Evolutionary conservation across 2,113 vertebrate genomes (phyloP), one percentile per base, ranked within the genome.

Genomic region (Lates calcarifer): DNA sequence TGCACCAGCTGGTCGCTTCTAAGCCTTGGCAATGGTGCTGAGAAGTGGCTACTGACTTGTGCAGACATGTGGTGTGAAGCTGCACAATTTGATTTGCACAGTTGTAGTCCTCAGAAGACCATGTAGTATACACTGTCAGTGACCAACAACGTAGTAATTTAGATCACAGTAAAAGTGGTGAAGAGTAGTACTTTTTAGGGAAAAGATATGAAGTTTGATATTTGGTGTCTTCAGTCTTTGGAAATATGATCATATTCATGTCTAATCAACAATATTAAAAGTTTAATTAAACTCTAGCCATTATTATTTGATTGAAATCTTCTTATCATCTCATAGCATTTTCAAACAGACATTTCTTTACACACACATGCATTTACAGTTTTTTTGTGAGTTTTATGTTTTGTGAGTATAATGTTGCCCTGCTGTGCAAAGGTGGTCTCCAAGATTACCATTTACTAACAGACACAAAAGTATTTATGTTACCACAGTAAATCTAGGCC

Each of bases 1-100:
- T 29, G 35, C 70, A 74, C 91, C 91, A 89, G 90, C 88, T 89
- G 91, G 87, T 74, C 39, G 28, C 58, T 81, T 84, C 43, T 45
- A 39, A 89, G 77, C 69, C 66, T 86, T 87, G 89, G 84, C 89
- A 81, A 26, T 5, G 60, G 45, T 53, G 58, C 70, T 39, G 57
- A 71, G 65, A 77, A 79, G 83, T 41, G 81, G 56, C 66, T n/a
- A 55, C 55, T 45, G 87, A 70, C 73, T 79, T 71, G 24, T 37
- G 15, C 53, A 47, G 77, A 82, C 82, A 73, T 62, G 81, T 71
- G 74, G 81, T 63, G 82, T 76, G 81, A 83, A 70, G 70, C 77
- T 65, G 78, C 47, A 77, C 76, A 12, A 73, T 82, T 77, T 74
- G 43, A 79, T 76, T 65, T 51, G 26, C 37, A 67, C 47, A 33